phyloP scores from a whole-genome alignment of 2,888 invertebrate species.

The Panopea generosa region DNA sequence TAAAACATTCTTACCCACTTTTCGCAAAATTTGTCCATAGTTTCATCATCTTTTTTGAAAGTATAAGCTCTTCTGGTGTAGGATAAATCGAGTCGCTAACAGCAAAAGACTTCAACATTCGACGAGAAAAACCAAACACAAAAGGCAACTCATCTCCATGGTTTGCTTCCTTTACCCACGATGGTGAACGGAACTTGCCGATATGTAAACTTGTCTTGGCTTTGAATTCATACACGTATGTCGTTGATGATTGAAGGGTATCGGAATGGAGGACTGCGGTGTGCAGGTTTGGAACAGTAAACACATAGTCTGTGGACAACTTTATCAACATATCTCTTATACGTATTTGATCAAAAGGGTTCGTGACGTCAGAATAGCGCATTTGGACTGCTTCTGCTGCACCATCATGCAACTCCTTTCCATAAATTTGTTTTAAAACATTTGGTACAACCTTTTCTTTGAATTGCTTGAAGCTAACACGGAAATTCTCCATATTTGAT shows the following conservation, averaged over 20 bases:
- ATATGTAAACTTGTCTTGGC: conserved; percentile 17
- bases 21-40: conserved; percentile 41
- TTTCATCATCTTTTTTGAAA: conserved; percentile 32
- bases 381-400: conserved; percentile 14
- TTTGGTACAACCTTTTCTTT: conserved; percentile 16
- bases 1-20: conserved; percentile 20
- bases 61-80: conserved; percentile 6
- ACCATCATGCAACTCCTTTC: neutral
- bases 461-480: conserved; percentile 4
- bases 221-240: conserved; percentile 30
- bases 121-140: conserved; percentile 40
- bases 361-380: conserved; percentile 25
- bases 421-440: conserved; percentile 29
- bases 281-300: conserved; percentile 29
- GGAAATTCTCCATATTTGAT: conserved; percentile 17
- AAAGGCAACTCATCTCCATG: conserved; percentile 41
- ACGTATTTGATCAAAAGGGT: neutral
- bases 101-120: conserved; percentile 25
- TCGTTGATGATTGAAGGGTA: neutral
- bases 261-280: conserved; percentile 24
- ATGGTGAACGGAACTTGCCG: conserved; percentile 18
- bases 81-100: conserved; percentile 6
- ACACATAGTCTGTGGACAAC: conserved; percentile 35
- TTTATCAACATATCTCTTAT: conserved; percentile 31
- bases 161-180: conserved; percentile 31